phyloP scores from a whole-genome alignment of 2,888 invertebrate genomes.

The Sepiola atlantica region DNA sequence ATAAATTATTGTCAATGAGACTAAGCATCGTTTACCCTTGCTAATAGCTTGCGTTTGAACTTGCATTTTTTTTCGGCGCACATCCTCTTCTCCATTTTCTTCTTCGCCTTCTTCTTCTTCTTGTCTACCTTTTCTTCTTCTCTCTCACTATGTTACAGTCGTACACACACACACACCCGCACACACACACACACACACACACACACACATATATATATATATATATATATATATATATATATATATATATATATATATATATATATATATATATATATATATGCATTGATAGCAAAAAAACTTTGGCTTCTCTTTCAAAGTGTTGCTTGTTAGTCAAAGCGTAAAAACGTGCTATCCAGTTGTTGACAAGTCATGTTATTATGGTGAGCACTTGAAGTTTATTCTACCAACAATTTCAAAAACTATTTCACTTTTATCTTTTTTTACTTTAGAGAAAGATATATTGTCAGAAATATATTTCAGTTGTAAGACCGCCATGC shows the following conservation, averaged over 20 bases:
- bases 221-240: no score
- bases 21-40: neutral
- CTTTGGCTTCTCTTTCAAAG: neutral
- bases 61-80: neutral
- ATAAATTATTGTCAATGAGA: conserved; percentile 24
- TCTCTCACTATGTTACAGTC: neutral
- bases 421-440: neutral
- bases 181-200: no score
- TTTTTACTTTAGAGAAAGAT: neutral
- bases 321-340: neutral
- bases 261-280: no score
- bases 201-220: no score
- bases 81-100: accelerated
- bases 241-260: no score
- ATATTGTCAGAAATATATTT: no score
- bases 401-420: neutral
- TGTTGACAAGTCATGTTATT: neutral
- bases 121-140: neutral
- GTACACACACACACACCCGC: no score
- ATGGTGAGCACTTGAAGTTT: neutral
- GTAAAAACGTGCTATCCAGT: neutral
- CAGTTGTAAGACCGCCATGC: no score
- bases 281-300: neutral
- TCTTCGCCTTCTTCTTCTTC: neutral
- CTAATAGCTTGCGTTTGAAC: neutral